Base-by-base conservation (phyloP, 2,888 invertebrate species). In the Eudasyphora cyanicolor region DNA sequence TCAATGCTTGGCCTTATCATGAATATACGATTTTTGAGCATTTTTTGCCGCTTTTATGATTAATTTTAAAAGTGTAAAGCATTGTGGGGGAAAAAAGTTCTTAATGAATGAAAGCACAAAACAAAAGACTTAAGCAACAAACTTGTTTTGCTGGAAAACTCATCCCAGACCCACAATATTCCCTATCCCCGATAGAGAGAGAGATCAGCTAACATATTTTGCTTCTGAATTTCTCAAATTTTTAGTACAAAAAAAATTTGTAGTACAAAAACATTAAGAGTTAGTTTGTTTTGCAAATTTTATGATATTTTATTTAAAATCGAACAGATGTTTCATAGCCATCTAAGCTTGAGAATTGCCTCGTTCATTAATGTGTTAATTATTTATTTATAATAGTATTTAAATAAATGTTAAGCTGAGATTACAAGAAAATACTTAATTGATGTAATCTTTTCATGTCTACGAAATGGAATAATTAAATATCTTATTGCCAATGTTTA, bases 111-210 rank as follows among this genome's bases (percentile, higher is more conserved):
- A 64, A 38, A 38, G 45, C 4, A 12, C 42, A 42, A 76, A 60
- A 71, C 76, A 60, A 76, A 82, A 76, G 79, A 79, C 69, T 79
- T 76, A 76, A 74, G 67, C 76, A 67, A 82, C 76, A 82, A 82
- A 82, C 82, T 79, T 69, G 82, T 79, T 79, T 49, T 49, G 3
- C 32, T 32, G 29, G 10, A 57, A n/a, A n/a, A n/a, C 21, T 54
- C 54, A 62, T 8, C 67, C 14, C 29, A 38, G 14, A 17, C 2
- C 10, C n/a, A n/a, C n/a, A n/a, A n/a, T n/a, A n/a, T n/a, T n/a
- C n/a, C n/a, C n/a, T n/a, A n/a, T n/a, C n/a, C n/a, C n/a, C n/a
- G n/a, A n/a, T n/a, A n/a, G n/a, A n/a, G n/a, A n/a, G n/a, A n/a
- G n/a, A n/a, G n/a, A n/a, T n/a, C n/a, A n/a, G n/a, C n/a, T n/a